These are phyloP conservation scores for Barbus barbus DNA, from an alignment of 2,113 vertebrate species.

Conservation along the genomic window DNA sequence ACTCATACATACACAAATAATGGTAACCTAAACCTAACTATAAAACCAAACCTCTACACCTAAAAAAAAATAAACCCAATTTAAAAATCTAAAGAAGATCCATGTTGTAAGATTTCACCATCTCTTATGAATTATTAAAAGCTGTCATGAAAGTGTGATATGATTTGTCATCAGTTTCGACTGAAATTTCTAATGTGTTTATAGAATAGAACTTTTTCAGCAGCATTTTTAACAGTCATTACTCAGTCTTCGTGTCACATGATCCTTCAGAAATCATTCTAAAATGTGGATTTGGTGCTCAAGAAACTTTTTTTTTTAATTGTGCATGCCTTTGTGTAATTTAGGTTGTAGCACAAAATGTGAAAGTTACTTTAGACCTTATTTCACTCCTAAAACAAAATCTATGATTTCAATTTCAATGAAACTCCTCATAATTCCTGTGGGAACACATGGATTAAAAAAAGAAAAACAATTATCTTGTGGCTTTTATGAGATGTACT, in stretches of 20 bases:
- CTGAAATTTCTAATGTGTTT: not conserved
- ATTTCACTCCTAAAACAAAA: too few relatives aligned
- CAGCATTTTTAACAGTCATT: not conserved
- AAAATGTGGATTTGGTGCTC: not conserved
- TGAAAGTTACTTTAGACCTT: not conserved
- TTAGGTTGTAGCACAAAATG: not conserved
- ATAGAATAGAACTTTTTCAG: not conserved
- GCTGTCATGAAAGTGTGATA: not conserved
- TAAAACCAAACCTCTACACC: not conserved
- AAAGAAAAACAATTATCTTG: not conserved
- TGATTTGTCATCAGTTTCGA: not conserved
- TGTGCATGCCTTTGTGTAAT: not conserved
- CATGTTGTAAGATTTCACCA: not conserved
- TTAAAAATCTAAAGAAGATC: not conserved
- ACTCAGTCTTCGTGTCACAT: not conserved
- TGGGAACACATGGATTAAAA: not conserved
- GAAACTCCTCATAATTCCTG: too few relatives aligned
- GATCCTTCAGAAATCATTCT: not conserved
- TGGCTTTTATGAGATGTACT: not conserved
- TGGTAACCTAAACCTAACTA: not conserved
- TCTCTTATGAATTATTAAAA: not conserved
- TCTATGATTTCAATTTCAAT: too few relatives aligned
- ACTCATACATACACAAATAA: not conserved
- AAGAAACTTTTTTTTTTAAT: too few relatives aligned
- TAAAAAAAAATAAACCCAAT: too few relatives aligned